Percentiles rank a stretch among this genome's conserved stretches.
These are phyloP conservation scores for Mesopsocus fuscifrons DNA, from an alignment of 2,888 invertebrate genomes.

Conservation along the genomic window DNA sequence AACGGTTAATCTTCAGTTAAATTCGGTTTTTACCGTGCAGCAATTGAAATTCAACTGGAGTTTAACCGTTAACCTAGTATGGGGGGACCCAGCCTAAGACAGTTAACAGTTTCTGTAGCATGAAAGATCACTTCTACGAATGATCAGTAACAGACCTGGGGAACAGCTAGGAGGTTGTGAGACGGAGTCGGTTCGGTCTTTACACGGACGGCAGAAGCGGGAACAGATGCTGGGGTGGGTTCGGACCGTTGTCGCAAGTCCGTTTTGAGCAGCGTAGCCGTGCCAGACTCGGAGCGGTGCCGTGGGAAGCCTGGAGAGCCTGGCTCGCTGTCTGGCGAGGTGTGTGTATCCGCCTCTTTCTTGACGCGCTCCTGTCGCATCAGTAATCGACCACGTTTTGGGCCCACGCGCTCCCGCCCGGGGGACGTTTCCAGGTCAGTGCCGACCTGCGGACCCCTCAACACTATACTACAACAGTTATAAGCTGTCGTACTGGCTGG, in stretches of 20 bases:
- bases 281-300: constrained; percentile 10
- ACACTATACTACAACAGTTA: too few species aligned
- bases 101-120: too few species aligned
- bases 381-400: constrained; percentile 40
- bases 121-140: too few species aligned
- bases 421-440: constrained; percentile 1
- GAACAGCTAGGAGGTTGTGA: neutral
- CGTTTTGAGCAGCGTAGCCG: constrained; percentile 14
- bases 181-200: constrained; percentile 15
- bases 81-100: too few species aligned
- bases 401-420: constrained; percentile 24
- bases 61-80: too few species aligned
- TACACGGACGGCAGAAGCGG: constrained; percentile 16
- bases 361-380: constrained; percentile 47
- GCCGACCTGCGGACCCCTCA: too few species aligned
- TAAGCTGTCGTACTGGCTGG: too few species aligned
- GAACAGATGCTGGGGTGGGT: constrained; percentile 37
- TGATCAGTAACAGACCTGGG: too few species aligned
- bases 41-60: too few species aligned
- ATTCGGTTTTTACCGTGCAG: too few species aligned
- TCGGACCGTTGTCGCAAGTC: constrained; percentile 38
- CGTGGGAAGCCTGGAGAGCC: constrained; percentile 20
- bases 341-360: constrained; percentile 35
- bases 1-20: too few species aligned
- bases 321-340: constrained; percentile 25